Evolutionary conservation across 1,140 invertebrate species (phyloP).

Genomic region (Arctopsyche grandis): DNA sequence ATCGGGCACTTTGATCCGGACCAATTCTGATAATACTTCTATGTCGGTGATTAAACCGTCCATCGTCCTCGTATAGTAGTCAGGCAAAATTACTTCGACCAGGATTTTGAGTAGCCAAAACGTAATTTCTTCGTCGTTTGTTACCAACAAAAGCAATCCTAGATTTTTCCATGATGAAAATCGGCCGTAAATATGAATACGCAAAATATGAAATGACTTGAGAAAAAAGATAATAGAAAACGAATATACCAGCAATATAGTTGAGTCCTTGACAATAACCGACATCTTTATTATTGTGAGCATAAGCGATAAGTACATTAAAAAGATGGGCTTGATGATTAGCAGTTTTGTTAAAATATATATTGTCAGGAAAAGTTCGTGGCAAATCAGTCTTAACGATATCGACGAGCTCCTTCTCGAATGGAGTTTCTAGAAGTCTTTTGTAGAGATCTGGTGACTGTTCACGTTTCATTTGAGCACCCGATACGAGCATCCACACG

Average conservation of each 20-base stretch:
- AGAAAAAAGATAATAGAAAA: conserved; percentile 9
- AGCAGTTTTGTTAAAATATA: conserved; percentile 83
- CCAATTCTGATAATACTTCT: conserved; percentile 85
- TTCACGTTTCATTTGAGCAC: conserved; percentile 76
- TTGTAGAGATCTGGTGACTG: conserved; percentile 76
- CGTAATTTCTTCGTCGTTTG: conserved; percentile 88
- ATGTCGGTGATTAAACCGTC: conserved; percentile 87
- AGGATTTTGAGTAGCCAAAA: conserved; percentile 92
- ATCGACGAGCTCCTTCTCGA: conserved; percentile 76
- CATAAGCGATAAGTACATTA: conserved; percentile 89
- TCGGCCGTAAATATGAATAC: no score
- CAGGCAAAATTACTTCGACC: conserved; percentile 86
- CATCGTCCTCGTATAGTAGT: conserved; percentile 91
- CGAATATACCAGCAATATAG: conserved; percentile 78
- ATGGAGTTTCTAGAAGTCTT: conserved; percentile 72
- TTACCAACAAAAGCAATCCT: conserved; percentile 84
- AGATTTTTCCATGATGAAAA: neutral
- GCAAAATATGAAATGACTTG: no score
- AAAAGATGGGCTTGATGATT: conserved; percentile 80
- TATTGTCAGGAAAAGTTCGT: conserved; percentile 94
- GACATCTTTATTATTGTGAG: conserved; percentile 85
- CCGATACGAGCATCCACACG: conserved; percentile 87
- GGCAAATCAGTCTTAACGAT: conserved; percentile 86
- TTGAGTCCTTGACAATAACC: conserved; percentile 96
- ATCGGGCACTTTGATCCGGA: conserved; percentile 82